Percentiles rank a stretch among this genome's conserved stretches.
Conservation (phyloP, 2,797 vertebrate genomes). For the Podarcis siculus region DNA sequence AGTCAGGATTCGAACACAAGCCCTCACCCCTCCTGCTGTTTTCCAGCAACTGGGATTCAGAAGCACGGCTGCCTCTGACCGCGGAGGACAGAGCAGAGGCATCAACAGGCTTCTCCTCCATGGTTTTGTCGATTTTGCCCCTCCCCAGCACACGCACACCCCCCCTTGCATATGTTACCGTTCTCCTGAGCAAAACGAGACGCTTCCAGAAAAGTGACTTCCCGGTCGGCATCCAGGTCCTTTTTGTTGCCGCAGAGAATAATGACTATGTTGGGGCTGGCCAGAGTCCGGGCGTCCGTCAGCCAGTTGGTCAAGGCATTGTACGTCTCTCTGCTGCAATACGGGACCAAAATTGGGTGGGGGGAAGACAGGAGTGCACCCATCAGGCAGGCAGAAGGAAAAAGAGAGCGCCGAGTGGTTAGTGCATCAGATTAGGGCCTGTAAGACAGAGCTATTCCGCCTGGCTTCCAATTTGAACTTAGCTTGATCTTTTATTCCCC, state of each 20-base stretch:
- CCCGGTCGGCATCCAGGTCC: constrained; percentile 90
- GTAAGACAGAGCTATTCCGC: too few species aligned
- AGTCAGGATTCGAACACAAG: too few species aligned
- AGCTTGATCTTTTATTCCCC: too few species aligned
- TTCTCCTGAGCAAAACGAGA: constrained; percentile 95
- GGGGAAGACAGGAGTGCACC: neutral
- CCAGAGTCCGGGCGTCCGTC: constrained; percentile 91
- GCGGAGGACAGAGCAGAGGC: too few species aligned
- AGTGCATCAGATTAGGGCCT: too few species aligned
- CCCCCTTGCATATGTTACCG: constrained; percentile 69
- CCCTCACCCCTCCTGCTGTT: too few species aligned
- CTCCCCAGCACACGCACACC: too few species aligned
- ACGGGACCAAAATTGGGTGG: neutral
- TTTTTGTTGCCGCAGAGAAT: constrained; percentile 96
- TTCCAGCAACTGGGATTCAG: too few species aligned
- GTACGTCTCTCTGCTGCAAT: constrained; percentile 89
- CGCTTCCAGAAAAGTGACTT: constrained; percentile 94
- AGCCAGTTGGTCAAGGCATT: constrained; percentile 94
- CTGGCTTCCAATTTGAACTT: too few species aligned
- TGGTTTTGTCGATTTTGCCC: too few species aligned
- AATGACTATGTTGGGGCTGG: constrained; percentile 94
- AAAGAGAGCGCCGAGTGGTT: too few species aligned
- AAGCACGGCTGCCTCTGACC: too few species aligned
- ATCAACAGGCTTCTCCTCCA: neutral
- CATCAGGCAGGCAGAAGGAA: neutral